phyloP scores from a whole-genome alignment of 2,797 vertebrate genomes.

The Paguma larvata region DNA sequence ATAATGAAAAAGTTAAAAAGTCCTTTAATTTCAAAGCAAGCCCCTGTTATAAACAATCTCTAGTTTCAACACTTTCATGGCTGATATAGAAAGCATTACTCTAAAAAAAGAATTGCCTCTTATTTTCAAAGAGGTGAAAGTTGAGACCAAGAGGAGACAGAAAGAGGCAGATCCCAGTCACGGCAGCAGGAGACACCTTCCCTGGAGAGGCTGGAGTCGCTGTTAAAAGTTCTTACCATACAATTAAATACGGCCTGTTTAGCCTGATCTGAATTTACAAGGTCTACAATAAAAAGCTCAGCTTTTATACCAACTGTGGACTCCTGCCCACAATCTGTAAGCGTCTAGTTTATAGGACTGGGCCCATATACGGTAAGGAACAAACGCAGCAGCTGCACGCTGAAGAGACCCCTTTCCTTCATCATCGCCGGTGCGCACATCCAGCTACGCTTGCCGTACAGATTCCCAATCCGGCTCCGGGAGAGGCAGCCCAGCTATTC shows the following conservation, averaged over 20 bases:
- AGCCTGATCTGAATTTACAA: conserved; percentile 29
- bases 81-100: background rate
- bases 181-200: background rate
- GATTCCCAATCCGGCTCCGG: background rate
- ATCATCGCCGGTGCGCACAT: background rate
- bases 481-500: background rate
- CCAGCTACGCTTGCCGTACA: background rate
- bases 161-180: background rate
- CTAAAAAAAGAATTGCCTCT: background rate
- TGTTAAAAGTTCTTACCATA: conserved; percentile 25
- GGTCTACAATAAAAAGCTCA: background rate
- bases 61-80: background rate
- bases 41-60: background rate
- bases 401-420: background rate
- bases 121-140: conserved; percentile 3
- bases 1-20: background rate
- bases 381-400: background rate
- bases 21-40: background rate
- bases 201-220: background rate
- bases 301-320: background rate
- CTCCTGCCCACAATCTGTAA: background rate
- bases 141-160: background rate
- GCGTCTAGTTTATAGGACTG: background rate
- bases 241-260: background rate
- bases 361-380: background rate